These are phyloP conservation scores for Delphinus delphis DNA, from an alignment of 2,113 vertebrate genomes.

Conservation along the genomic window DNA sequence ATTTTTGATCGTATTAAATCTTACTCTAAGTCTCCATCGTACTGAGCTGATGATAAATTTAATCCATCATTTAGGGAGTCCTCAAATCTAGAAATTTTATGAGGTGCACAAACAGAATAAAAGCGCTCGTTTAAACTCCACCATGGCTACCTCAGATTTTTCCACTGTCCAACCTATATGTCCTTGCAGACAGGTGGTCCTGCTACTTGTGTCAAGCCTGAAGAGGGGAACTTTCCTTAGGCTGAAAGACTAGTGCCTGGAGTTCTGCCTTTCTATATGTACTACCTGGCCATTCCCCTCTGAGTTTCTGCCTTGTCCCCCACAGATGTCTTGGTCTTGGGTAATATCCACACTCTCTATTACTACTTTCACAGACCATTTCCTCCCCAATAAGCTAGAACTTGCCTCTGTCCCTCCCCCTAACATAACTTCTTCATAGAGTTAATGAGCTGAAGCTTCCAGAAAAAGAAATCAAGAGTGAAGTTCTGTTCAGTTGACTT, in stretches of 20 bases:
- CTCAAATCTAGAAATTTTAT: not conserved
- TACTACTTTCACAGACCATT: not conserved
- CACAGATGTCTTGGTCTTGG: not conserved
- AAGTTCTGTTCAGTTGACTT: not conserved
- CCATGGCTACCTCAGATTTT: not conserved
- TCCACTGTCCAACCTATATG: not conserved
- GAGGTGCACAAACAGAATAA: not conserved
- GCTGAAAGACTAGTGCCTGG: not conserved
- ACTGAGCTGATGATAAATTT: not conserved
- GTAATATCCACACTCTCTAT: not conserved
- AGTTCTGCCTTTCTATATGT: not conserved
- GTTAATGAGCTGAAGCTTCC: not conserved
- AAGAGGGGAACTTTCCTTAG: not conserved
- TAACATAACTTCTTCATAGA: not conserved
- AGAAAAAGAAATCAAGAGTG: not conserved
- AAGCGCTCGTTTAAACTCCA: not conserved
- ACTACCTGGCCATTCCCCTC: not conserved
- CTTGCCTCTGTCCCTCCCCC: not conserved
- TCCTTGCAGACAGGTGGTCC: not conserved
- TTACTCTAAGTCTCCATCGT: not conserved
- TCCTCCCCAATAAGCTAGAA: not conserved
- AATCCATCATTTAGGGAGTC: not conserved
- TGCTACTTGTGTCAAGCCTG: not conserved
- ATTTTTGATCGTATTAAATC: not conserved
- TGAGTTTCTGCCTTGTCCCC: not conserved